Evolutionary conservation across 2,113 vertebrate species (phyloP).

Genomic region (Oreocharis arfaki): DNA sequence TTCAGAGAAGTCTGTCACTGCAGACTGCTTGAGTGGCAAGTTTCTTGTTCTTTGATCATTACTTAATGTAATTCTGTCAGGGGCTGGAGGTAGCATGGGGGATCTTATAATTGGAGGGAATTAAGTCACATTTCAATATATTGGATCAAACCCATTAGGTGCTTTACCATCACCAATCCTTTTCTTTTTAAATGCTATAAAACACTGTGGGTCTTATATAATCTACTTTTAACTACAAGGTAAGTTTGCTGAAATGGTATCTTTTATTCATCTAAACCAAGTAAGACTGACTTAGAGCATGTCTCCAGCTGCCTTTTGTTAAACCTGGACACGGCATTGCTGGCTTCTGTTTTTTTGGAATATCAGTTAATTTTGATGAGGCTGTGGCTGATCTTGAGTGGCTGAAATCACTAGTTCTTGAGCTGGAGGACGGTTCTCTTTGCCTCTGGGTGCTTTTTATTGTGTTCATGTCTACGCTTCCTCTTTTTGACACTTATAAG

Average conservation of each 20-base stretch:
- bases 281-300: background rate
- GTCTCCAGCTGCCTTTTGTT: background rate
- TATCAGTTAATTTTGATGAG: background rate
- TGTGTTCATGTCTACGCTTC: background rate
- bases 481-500: background rate
- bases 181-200: background rate
- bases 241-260: background rate
- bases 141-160: slow-evolving; percentile 11
- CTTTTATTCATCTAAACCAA: background rate
- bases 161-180: background rate
- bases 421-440: background rate
- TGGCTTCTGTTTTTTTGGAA: background rate
- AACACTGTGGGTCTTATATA: background rate
- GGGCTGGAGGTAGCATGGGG: background rate
- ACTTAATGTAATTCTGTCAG: slow-evolving; percentile 52
- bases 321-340: background rate
- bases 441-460: background rate
- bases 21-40: slow-evolving; percentile 41
- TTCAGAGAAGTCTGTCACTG: background rate
- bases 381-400: background rate
- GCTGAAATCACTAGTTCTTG: background rate
- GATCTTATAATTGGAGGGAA: background rate
- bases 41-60: slow-evolving; percentile 60
- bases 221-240: background rate
- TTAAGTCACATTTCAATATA: slow-evolving; percentile 1